Evolutionary conservation across 2,888 invertebrate genomes (phyloP).

Genomic region (Drosophila nr. fundita): DNA sequence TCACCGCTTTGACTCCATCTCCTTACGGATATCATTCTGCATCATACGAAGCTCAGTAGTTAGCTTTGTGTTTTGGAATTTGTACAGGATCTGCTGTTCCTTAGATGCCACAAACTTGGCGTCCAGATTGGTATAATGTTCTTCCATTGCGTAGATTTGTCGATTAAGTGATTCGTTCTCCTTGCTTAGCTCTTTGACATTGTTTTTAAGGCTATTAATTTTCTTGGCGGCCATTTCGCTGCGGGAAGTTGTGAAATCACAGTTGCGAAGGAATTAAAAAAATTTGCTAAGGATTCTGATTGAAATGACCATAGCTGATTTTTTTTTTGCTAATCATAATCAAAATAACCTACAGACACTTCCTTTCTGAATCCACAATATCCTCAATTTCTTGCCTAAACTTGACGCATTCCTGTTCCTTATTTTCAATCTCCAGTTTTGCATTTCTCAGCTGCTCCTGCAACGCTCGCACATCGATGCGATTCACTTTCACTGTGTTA

Average conservation of each 20-base stretch:
- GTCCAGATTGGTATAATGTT: slow-evolving; percentile 87
- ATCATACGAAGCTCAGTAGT: slow-evolving; percentile 83
- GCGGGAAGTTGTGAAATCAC: neutral
- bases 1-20: slow-evolving; percentile 79
- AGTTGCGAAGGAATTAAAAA: neutral
- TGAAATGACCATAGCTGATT: neutral
- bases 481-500: no score
- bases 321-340: neutral
- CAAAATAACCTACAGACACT: slow-evolving; percentile 76
- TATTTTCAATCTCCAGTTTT: slow-evolving; percentile 86
- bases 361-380: slow-evolving; percentile 77
- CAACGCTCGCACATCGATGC: no score
- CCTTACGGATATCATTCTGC: slow-evolving; percentile 84
- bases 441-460: slow-evolving; percentile 88
- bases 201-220: slow-evolving; percentile 86
- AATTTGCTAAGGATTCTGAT: neutral
- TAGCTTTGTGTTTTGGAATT: slow-evolving; percentile 84
- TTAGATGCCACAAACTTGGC: slow-evolving; percentile 88
- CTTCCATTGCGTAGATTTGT: slow-evolving; percentile 86
- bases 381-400: slow-evolving; percentile 71
- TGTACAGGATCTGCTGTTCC: slow-evolving; percentile 86
- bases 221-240: slow-evolving; percentile 83
- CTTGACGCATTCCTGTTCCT: slow-evolving; percentile 79
- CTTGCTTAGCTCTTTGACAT: slow-evolving; percentile 86
- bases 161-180: slow-evolving; percentile 87